phyloP scores from a whole-genome alignment of 2,113 vertebrate species.

The Colistium nudipinnis region DNA sequence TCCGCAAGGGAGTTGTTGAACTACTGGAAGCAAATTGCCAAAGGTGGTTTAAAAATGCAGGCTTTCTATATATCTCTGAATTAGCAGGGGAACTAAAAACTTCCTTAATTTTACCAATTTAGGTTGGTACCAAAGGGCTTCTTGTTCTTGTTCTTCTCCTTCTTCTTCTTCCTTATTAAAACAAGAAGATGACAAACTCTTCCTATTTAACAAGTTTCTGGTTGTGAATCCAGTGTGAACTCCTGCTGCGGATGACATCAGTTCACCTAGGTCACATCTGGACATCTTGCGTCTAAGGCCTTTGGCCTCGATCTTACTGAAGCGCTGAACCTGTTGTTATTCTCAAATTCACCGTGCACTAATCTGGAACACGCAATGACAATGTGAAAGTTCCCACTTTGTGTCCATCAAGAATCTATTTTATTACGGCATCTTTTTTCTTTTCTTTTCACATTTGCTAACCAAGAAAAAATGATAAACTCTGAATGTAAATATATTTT shows the following conservation, averaged over 20 bases:
- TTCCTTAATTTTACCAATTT: slow-evolving; percentile 83
- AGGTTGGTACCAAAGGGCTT: slow-evolving; percentile 75
- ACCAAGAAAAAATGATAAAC: too few species aligned
- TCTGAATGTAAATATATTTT: too few species aligned
- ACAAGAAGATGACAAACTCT: slow-evolving; percentile 75
- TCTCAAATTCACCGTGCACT: background rate
- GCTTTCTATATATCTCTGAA: slow-evolving; percentile 80
- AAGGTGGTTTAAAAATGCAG: slow-evolving; percentile 76
- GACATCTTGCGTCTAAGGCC: background rate
- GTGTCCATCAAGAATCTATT: background rate
- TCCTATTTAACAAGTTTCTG: slow-evolving; percentile 40
- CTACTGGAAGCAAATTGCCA: slow-evolving; percentile 72
- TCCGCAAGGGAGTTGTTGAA: slow-evolving; percentile 56
- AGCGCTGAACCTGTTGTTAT: background rate
- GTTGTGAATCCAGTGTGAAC: background rate
- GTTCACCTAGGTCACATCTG: background rate
- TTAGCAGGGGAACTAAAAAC: slow-evolving; percentile 84
- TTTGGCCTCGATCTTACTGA: background rate
- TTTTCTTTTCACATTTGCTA: background rate
- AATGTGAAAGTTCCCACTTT: background rate
- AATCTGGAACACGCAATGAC: background rate
- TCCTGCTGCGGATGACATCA: slow-evolving; percentile 9
- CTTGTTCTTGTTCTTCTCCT: slow-evolving; percentile 73
- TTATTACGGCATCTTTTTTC: background rate
- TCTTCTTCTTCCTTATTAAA: slow-evolving; percentile 73